Evolutionary conservation across 2,888 invertebrate species (phyloP), one percentile per base, ranked within the genome.

Genomic region (Leptinotarsa rubiginosa): DNA sequence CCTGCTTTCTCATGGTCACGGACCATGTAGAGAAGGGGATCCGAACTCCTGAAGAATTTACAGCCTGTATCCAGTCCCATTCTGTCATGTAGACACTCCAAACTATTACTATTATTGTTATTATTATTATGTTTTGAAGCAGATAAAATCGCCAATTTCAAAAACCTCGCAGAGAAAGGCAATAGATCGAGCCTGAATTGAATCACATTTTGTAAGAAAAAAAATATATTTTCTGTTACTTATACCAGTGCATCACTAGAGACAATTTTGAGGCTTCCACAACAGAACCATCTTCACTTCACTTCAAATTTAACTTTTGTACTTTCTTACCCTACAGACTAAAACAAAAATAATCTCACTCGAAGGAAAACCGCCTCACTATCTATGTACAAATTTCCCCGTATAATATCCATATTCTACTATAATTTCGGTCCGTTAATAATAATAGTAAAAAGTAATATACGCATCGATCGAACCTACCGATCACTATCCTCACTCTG

Each of bases 401-500:
- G 69, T 64, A 70, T 64, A 65, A 41, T 70, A 66, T 69, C 66
- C 22, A 62, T 52, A 67, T 67, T 69, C 49, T 65, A 49, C 49
- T 72, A 56, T 56, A 72, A 31, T 69, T 64, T 20, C 64, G 41
- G 72, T 67, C 64, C 59, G 50, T 59, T 72, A 72, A 67, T 69
- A 69, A 72, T 52, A 67, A 54, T 47, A 22, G 67, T 68, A 54
- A 75, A 65, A 69, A 41, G 41, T 41, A 41, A 41, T 41, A 18
- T n/a, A 59, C 41, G 65, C 56, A 72, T 67, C 22, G 31, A 70
- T 73, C 69, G 70, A 69, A 83, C 83, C 83, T 84, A 84, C 83
- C 83, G 82, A 77, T 84, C 82, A 75, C 77, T 79, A 78, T 74
- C 78, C 31, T 80, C 80, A 65, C 75, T 70, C 47, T 65, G 75